phyloP scores from a whole-genome alignment of 2,888 invertebrate genomes.

The Cantharis flavilabris region DNA sequence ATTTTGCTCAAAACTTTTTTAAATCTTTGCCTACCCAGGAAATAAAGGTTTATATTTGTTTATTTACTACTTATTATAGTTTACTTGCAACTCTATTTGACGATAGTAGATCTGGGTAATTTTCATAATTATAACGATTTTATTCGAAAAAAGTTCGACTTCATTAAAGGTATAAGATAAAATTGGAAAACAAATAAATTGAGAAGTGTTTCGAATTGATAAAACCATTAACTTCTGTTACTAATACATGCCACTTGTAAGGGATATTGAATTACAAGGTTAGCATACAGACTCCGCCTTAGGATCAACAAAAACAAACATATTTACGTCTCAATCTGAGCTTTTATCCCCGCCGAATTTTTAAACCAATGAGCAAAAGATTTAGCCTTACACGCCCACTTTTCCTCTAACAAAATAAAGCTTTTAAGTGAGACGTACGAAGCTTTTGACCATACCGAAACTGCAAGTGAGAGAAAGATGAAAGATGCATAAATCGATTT shows the following conservation, averaged over 20 bases:
- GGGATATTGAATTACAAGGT: slow-evolving; percentile 52
- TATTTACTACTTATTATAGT: neutral
- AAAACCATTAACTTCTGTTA: slow-evolving; percentile 53
- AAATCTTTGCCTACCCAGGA: too few species aligned
- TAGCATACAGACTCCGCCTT: slow-evolving; percentile 49
- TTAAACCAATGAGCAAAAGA: slow-evolving; percentile 27
- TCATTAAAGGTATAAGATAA: neutral
- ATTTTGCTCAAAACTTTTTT: too few species aligned
- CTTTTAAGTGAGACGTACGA: slow-evolving; percentile 47
- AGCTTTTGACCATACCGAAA: slow-evolving; percentile 5
- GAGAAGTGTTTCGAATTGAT: slow-evolving; percentile 43
- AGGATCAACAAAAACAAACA: slow-evolving; percentile 53
- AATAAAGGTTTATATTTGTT: too few species aligned
- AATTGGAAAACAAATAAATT: neutral
- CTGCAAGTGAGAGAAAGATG: slow-evolving; percentile 14
- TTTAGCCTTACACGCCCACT: slow-evolving; percentile 43
- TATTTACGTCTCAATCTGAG: slow-evolving; percentile 57
- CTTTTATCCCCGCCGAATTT: slow-evolving; percentile 44
- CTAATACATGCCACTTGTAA: slow-evolving; percentile 49
- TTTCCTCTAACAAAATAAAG: slow-evolving; percentile 45
- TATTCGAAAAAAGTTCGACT: neutral
- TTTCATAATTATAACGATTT: neutral
- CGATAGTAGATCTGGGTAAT: neutral
- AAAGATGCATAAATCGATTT: slow-evolving; percentile 30
- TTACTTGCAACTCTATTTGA: neutral